Conservation (phyloP, 2,888 invertebrate species). For the Zaprionus bogoriensis region DNA sequence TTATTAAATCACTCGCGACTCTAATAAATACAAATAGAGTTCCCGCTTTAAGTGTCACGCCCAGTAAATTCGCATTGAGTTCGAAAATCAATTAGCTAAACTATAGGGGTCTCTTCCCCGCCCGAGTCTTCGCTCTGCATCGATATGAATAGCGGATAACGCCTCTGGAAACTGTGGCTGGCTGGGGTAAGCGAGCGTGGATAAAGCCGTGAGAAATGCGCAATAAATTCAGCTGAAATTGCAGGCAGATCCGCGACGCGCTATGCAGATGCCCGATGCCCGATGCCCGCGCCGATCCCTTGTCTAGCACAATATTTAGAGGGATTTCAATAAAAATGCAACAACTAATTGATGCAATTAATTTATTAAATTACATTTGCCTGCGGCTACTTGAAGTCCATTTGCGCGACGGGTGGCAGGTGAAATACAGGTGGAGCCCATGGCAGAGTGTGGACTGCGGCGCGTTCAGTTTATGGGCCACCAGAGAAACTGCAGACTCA, state of each 20-base stretch:
- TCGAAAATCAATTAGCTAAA: slow-evolving; percentile 1
- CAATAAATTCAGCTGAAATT: slow-evolving; percentile 34
- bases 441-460: slow-evolving; percentile 4
- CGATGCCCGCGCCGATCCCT: slow-evolving; percentile 9
- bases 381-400: slow-evolving; percentile 26
- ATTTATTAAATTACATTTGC: slow-evolving; percentile 67
- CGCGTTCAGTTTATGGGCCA: slow-evolving; percentile 43
- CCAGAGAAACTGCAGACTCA: slow-evolving; percentile 30
- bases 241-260: background rate
- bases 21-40: background rate
- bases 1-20: background rate
- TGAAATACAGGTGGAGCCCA: slow-evolving; percentile 6
- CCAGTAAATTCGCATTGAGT: background rate
- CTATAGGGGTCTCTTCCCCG: background rate
- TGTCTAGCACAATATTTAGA: slow-evolving; percentile 51
- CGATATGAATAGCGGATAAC: background rate
- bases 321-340: slow-evolving; percentile 58
- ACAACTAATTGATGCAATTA: slow-evolving; percentile 68
- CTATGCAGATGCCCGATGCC: slow-evolving; percentile 16
- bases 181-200: background rate
- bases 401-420: slow-evolving; percentile 34
- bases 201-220: slow-evolving; percentile 40
- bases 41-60: background rate
- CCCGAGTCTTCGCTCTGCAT: background rate
- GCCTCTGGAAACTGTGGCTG: slow-evolving; percentile 9